Percentiles rank a stretch among this genome's conserved stretches.
Evolutionary conservation across 1,140 invertebrate species (phyloP).

Genomic region (Drosophila mayri): DNA sequence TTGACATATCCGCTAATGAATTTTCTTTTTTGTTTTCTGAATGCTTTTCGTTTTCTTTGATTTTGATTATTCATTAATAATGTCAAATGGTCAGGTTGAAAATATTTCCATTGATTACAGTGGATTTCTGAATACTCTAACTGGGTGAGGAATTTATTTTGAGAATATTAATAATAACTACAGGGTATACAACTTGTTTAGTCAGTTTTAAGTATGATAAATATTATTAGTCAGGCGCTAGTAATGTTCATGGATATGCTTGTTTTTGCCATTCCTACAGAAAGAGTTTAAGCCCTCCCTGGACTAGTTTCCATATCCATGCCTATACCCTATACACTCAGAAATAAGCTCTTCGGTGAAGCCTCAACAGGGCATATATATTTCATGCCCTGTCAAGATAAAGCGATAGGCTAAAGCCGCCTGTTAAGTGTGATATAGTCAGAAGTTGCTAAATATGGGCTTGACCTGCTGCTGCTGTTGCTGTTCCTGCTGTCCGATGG

Average conservation of each 20-base stretch:
- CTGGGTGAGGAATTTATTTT: neutral
- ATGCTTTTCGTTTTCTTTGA: slow-evolving; percentile 3
- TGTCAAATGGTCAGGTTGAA: slow-evolving; percentile 22
- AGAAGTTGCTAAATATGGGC: slow-evolving; percentile 76
- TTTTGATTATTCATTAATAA: slow-evolving; percentile 20
- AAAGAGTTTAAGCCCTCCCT: neutral
- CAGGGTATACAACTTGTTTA: too few relatives aligned
- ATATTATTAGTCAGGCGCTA: too few relatives aligned
- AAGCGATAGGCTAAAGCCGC: slow-evolving; percentile 64
- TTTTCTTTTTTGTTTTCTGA: neutral
- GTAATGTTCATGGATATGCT: too few relatives aligned
- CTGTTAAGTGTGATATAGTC: slow-evolving; percentile 74
- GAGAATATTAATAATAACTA: too few relatives aligned
- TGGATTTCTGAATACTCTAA: neutral
- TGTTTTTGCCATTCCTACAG: neutral
- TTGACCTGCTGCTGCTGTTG: slow-evolving; percentile 65
- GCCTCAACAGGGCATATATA: slow-evolving; percentile 56
- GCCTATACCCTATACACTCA: slow-evolving; percentile 18
- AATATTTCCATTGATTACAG: neutral
- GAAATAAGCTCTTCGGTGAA: slow-evolving; percentile 29
- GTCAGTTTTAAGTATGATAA: neutral
- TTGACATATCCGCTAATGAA: slow-evolving; percentile 20
- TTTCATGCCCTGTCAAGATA: slow-evolving; percentile 73
- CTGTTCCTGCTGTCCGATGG: slow-evolving; percentile 46
- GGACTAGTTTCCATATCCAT: slow-evolving; percentile 10